Percentiles rank a stretch among this genome's conserved stretches.
These are phyloP conservation scores for Eriosoma lanigerum DNA, from an alignment of 1,140 invertebrate species.

Conservation along the genomic window DNA sequence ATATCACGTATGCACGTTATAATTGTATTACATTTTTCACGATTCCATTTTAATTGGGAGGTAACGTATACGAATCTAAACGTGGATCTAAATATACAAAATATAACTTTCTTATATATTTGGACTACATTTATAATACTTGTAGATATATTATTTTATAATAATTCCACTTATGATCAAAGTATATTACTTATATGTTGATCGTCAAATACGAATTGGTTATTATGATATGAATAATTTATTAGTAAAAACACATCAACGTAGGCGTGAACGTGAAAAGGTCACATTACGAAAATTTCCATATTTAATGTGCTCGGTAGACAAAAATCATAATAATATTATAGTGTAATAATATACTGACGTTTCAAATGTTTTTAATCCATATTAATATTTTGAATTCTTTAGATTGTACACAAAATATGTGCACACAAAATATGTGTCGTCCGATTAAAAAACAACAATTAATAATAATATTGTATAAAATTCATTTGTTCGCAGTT, in stretches of 20 bases:
- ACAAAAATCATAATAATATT: conserved; percentile 8
- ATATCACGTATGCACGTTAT: too few species aligned
- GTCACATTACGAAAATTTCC: neutral
- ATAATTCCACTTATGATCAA: neutral
- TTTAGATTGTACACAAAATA: neutral
- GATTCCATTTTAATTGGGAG: too few species aligned
- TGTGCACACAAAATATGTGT: neutral
- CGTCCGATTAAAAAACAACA: neutral
- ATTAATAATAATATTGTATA: neutral
- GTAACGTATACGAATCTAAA: neutral
- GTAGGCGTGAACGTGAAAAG: neutral
- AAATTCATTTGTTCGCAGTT: too few species aligned
- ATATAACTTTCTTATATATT: neutral
- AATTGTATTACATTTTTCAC: too few species aligned
- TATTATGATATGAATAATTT: conserved; percentile 2
- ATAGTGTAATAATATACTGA: too few species aligned
- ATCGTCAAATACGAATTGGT: neutral
- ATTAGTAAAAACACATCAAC: neutral
- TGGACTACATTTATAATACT: neutral
- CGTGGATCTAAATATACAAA: neutral
- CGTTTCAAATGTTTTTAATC: neutral
- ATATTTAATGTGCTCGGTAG: neutral
- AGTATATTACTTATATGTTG: neutral
- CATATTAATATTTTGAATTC: neutral
- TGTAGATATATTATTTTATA: neutral